phyloP scores from a whole-genome alignment of 2,113 vertebrate genomes.

The Neodontobutis hainanensis region DNA sequence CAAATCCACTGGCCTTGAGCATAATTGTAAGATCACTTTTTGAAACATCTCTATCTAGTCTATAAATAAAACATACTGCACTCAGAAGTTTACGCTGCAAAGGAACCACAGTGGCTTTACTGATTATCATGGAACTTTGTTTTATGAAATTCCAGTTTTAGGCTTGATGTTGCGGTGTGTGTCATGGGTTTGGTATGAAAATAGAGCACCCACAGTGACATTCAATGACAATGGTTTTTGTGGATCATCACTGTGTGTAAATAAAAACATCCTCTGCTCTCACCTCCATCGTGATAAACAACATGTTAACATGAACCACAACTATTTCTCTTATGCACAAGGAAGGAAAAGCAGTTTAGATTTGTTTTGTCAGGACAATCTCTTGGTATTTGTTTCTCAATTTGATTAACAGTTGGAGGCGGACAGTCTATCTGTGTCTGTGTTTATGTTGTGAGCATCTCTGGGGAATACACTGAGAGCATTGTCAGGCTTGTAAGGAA shows the following conservation, averaged over 20 bases:
- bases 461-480: constrained; percentile 48
- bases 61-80: too few relatives aligned
- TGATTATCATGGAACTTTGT: too few relatives aligned
- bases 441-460: constrained; percentile 37
- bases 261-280: constrained; percentile 54
- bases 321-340: constrained; percentile 23
- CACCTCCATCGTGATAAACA: constrained; percentile 32
- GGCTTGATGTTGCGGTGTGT: too few relatives aligned
- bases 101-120: too few relatives aligned
- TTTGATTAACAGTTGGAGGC: constrained; percentile 37
- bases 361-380: constrained; percentile 29
- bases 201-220: too few relatives aligned
- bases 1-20: too few relatives aligned
- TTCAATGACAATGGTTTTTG: too few relatives aligned
- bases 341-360: constrained; percentile 42
- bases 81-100: too few relatives aligned
- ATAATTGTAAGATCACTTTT: too few relatives aligned
- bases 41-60: too few relatives aligned
- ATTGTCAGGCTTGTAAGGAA: constrained; percentile 54
- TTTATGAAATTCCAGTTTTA: too few relatives aligned
- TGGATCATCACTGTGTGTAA: constrained; percentile 36
- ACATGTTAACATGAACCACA: constrained; percentile 25
- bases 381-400: constrained; percentile 49
- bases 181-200: not conserved
- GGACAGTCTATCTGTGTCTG: constrained; percentile 36